Evolutionary conservation across 2,113 vertebrate genomes (phyloP).

Genomic region (Cavia aperea): DNA sequence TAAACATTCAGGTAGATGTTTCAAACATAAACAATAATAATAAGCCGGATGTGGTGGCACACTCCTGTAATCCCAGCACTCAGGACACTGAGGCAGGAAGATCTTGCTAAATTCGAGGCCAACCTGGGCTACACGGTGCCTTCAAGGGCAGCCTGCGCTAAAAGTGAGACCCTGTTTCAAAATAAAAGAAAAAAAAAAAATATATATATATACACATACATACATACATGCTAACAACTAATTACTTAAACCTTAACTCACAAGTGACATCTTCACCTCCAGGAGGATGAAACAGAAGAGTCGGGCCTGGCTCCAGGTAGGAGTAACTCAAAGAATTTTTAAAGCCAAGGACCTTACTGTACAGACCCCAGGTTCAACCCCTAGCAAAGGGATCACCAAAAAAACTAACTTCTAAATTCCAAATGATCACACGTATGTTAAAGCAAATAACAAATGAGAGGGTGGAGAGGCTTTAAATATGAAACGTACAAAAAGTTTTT

Average conservation of each 20-base stretch:
- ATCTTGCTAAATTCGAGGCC: background rate
- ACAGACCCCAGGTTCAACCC: background rate
- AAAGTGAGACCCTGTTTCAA: background rate
- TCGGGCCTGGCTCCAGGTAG: background rate
- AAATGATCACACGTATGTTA: conserved; percentile 23
- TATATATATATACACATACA: too few species aligned
- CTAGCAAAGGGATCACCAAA: background rate
- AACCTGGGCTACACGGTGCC: too few species aligned
- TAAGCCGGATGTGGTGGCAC: background rate
- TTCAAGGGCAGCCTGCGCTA: too few species aligned
- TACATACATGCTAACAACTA: too few species aligned
- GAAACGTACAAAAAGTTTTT: background rate
- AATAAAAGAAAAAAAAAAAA: background rate
- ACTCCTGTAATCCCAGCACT: background rate
- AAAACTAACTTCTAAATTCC: background rate
- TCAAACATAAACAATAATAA: background rate
- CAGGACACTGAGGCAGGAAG: background rate
- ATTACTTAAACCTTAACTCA: background rate
- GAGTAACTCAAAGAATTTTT: background rate
- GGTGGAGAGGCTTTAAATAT: background rate
- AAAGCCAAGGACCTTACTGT: background rate
- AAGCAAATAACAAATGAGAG: conserved; percentile 15
- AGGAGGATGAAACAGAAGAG: background rate
- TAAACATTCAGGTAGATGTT: background rate
- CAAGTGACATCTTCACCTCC: background rate